Evolutionary conservation across 2,113 vertebrate species (phyloP), one percentile per base, ranked within the genome.

Genomic region (Channa argus): DNA sequence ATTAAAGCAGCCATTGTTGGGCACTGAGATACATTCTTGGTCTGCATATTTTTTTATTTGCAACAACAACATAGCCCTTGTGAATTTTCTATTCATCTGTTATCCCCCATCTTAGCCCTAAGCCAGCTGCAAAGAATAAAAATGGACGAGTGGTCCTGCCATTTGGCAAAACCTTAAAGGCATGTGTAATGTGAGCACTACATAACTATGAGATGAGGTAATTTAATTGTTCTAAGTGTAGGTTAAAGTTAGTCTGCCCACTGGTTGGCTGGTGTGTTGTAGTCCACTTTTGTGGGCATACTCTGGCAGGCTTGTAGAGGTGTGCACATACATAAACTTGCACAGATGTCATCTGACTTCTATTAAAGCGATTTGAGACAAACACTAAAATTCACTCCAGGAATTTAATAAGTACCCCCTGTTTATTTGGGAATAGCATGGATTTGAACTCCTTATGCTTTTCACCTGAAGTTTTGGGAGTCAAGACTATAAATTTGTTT

Each of bases 211-310:
- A 51, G 63, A 74, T 90, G 86, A 91, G 79, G 77, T 89, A 51
- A 81, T 83, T 86, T 70, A 74, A 91, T 89, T 92, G 86, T 91
- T 91, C 77, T 71, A 73, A 83, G 77, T 78, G 62, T 82, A 81
- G 65, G 80, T 80, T 77, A 79, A 83, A 82, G 70, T 71, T 77
- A 62, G 63, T 83, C 58, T 14, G 11, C 9, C 61, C 66, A 6
- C 33, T 67, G 34, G 43, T 3, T 60, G 54, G 75, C 55, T n/a
- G 2, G 36, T 76, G 49, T 70, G 54, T 63, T 75, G 24, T 6
- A 62, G 60, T 39, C 34, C 47, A 55, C 34, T 72, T 51, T 84
- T 77, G 58, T 5, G 24, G 65, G 61, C 60, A 55, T 59, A 24
- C 14, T 50, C 13, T n/a, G 8, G 51, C n/a, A 50, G 39, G 46